Base-by-base conservation (phyloP, 37 sponge, comb jelly and placozoan genomes). In the Ephydatia muelleri region DNA sequence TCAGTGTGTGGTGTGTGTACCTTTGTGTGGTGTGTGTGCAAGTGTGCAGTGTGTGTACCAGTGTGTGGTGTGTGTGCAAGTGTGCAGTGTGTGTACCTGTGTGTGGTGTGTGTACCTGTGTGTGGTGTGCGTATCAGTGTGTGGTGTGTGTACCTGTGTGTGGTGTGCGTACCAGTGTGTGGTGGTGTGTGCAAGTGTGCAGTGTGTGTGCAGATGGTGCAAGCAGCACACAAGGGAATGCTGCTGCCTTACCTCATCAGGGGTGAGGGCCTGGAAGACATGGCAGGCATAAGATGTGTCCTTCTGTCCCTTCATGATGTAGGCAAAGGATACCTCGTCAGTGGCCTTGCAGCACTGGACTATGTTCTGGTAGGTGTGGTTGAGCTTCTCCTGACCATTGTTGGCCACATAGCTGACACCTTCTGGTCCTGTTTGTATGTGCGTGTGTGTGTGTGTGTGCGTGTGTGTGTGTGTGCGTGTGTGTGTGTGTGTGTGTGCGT, bases 321-420 rank as follows among this genome's bases (percentile, higher is more conserved):
- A 81, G 32, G 93, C 89, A 83, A 93, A 89, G 40, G 93, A 85
- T 36, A 85, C 67, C 23, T 86, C 78, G 47, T 93, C 93, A 9
- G 35, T 2, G 0, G 86, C 86, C 12, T 70, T 73, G 49, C 76
- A 72, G 37, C 86, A 89, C 23, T 70, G 90, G 2, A 93, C 14
- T 37, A 93, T 82, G 75, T 66, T 68, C 16, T 74, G 27, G 77
- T 93, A 83, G 37, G 73, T 3, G 69, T 86, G 89, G 66, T 75
- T 82, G 57, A 86, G 73, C 29, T 83, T 65, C 76, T 88, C 80
- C 47, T 85, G 73, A 28, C 93, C 93, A 72, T 68, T 85, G 70
- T 93, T 84, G 28, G 90, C 89, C 35, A 89, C 93, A 70, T 85
- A 84, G 11, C 80, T 72, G 21, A 93, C 70, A 6, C 35, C 70